These are phyloP conservation scores for Garrulus glandarius DNA, from an alignment of 2,797 vertebrate species.

Conservation along the genomic window DNA sequence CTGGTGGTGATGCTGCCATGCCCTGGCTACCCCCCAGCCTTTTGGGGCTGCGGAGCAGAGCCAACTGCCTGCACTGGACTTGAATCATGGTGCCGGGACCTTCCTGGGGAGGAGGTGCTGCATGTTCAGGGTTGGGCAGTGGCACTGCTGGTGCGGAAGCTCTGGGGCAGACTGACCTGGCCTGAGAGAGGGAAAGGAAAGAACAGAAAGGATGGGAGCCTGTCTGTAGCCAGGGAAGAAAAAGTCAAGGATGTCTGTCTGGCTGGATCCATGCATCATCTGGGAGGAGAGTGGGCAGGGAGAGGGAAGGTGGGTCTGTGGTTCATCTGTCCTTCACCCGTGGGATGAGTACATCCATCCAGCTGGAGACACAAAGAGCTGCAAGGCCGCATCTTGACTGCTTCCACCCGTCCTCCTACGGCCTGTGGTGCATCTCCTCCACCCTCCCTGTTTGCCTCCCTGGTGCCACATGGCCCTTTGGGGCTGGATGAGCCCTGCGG, in stretches of 20 bases:
- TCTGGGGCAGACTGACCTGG: background rate
- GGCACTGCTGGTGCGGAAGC: background rate
- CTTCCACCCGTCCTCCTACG: accelerated
- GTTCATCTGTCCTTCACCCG: background rate
- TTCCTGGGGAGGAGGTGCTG: background rate
- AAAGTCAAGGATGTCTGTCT: background rate
- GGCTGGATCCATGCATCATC: background rate
- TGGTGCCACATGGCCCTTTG: background rate
- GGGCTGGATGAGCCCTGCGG: background rate
- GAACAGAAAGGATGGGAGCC: background rate
- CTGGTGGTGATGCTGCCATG: background rate
- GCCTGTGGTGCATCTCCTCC: background rate
- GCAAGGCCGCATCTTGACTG: background rate
- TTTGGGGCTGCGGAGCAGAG: background rate
- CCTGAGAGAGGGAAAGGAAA: background rate
- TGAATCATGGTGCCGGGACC: accelerated
- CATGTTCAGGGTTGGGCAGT: background rate
- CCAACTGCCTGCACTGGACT: background rate
- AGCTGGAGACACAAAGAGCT: background rate
- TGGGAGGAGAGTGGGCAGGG: background rate
- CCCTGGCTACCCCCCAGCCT: background rate
- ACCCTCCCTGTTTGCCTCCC: background rate
- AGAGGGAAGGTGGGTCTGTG: background rate
- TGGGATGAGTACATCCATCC: background rate
- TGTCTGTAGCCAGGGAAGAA: background rate